Evolutionary conservation across 2,888 invertebrate species (phyloP).

Genomic region (Metallyticus violacea): DNA sequence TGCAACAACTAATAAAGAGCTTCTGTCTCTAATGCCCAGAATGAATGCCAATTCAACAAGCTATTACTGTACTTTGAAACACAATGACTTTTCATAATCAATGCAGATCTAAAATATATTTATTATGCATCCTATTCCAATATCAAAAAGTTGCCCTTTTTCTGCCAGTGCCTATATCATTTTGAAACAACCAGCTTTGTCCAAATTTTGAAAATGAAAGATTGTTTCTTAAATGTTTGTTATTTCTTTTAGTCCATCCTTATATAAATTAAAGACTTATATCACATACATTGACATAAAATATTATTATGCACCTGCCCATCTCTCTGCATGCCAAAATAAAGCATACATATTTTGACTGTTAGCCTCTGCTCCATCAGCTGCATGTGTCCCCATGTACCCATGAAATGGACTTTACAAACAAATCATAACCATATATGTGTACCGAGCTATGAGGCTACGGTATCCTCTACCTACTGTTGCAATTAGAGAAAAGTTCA

Average conservation of each 20-base stretch:
- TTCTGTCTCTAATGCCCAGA: too few relatives aligned
- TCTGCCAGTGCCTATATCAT: too few relatives aligned
- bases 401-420: slow-evolving; percentile 31
- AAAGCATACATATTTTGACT: slow-evolving; percentile 61
- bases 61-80: background rate
- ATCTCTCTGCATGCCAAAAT: slow-evolving; percentile 70
- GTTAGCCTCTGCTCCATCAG: slow-evolving; percentile 36
- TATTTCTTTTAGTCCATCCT: background rate
- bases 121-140: too few relatives aligned
- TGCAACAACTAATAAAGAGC: too few relatives aligned
- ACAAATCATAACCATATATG: slow-evolving; percentile 35
- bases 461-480: slow-evolving; percentile 84
- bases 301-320: slow-evolving; percentile 47
- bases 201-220: background rate
- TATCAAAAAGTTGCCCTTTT: too few relatives aligned
- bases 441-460: slow-evolving; percentile 56
- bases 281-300: background rate
- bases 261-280: background rate
- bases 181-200: background rate
- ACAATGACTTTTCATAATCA: too few relatives aligned
- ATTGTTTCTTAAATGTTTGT: background rate
- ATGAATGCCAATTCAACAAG: too few relatives aligned
- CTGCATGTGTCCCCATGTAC: background rate
- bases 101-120: too few relatives aligned
- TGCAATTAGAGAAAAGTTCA: slow-evolving; percentile 57